These are phyloP conservation scores for Melipona bicolor DNA, from an alignment of 2,888 invertebrate species.

Conservation along the genomic window DNA sequence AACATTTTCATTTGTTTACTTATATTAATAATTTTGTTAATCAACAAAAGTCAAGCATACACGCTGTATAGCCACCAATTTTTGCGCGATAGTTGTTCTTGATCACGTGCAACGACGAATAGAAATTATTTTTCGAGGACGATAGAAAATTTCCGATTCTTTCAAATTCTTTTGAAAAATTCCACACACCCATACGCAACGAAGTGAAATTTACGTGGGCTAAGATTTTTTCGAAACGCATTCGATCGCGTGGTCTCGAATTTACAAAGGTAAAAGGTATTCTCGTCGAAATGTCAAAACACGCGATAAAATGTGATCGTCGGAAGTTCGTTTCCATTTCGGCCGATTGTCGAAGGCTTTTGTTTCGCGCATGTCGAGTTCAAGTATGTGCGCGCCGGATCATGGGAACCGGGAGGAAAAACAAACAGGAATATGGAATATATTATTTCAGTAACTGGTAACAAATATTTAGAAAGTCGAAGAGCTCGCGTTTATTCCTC, in stretches of 20 bases:
- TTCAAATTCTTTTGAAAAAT: too few relatives aligned
- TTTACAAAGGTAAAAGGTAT: neutral
- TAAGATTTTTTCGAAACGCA: neutral
- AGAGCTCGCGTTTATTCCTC: neutral
- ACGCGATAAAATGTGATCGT: neutral
- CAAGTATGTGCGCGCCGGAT: neutral
- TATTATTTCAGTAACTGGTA: neutral
- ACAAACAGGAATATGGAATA: neutral
- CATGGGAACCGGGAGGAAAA: neutral
- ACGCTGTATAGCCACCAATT: too few relatives aligned
- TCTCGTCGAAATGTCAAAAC: neutral
- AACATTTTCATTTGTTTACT: too few relatives aligned
- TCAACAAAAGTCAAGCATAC: too few relatives aligned
- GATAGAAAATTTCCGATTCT: too few relatives aligned
- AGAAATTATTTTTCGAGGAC: too few relatives aligned
- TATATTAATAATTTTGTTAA: too few relatives aligned
- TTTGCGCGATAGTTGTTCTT: too few relatives aligned
- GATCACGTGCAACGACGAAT: too few relatives aligned
- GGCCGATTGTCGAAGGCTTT: neutral
- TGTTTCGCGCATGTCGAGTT: neutral
- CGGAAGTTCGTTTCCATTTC: neutral
- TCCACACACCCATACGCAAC: too few relatives aligned
- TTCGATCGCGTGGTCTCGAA: neutral
- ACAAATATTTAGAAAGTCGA: slow-evolving; percentile 48
- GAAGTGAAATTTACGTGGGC: neutral